A percentile compares a stretch with the other conserved stretches of the same genome.
These are phyloP conservation scores for Drepanosiphum platanoidis DNA, from an alignment of 2,888 invertebrate genomes.

Conservation along the genomic window DNA sequence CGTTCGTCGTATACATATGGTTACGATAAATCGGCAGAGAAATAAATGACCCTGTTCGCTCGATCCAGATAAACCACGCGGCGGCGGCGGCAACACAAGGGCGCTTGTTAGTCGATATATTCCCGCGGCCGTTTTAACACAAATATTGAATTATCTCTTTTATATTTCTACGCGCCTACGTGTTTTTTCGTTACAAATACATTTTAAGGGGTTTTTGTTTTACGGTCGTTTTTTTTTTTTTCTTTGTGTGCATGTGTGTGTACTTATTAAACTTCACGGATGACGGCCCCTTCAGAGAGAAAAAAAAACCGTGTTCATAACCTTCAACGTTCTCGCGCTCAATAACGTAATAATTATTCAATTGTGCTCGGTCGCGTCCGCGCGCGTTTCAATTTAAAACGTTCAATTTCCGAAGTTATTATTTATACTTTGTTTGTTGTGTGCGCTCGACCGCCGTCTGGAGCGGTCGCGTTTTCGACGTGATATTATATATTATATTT, in stretches of 20 bases:
- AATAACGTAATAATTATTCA: constrained; percentile 41
- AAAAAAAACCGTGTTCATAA: constrained; percentile 21
- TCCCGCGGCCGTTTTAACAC: not conserved
- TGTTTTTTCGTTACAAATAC: not conserved
- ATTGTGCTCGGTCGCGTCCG: constrained; percentile 42
- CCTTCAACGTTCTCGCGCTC: constrained; percentile 6
- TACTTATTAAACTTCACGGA: constrained; percentile 29
- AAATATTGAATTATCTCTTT: not conserved
- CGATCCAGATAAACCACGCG: not conserved
- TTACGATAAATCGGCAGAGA: constrained; percentile 5
- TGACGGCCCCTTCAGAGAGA: constrained; percentile 26
- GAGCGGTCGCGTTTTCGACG: constrained; percentile 19
- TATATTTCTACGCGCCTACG: not conserved
- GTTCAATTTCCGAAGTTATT: constrained; percentile 40
- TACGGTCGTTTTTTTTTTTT: too few relatives aligned
- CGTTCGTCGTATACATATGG: not conserved
- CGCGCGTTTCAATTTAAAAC: constrained; percentile 44
- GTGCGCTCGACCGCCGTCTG: constrained; percentile 1
- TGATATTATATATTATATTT: constrained; percentile 9
- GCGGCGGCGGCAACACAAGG: not conserved
- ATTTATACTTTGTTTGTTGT: constrained; percentile 24
- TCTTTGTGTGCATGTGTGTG: not conserved
- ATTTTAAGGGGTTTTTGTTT: not conserved
- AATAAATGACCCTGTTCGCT: constrained; percentile 29
- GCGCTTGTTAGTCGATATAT: not conserved